Evolutionary conservation across 2,113 vertebrate genomes (phyloP).

Genomic region (Calypte anna): DNA sequence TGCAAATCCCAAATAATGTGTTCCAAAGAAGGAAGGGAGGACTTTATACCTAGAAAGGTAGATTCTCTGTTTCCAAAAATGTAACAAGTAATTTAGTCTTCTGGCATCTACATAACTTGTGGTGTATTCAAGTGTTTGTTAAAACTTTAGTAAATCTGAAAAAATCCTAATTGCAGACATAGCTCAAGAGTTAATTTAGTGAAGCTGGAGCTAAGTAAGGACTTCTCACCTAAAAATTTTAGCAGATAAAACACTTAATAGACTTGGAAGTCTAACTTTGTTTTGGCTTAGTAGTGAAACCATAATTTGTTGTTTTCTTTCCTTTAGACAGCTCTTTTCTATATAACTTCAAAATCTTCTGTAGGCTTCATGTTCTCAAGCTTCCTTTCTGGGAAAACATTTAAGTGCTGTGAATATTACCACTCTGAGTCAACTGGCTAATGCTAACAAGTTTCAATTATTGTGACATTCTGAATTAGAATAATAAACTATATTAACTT

Average conservation of each 20-base stretch:
- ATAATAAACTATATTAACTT: not conserved
- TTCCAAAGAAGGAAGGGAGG: not conserved
- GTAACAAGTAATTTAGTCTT: not conserved
- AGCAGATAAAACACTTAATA: not conserved
- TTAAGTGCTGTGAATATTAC: not conserved
- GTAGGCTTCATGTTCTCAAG: not conserved
- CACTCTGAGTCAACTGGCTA: constrained; percentile 27
- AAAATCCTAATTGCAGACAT: not conserved
- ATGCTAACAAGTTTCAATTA: not conserved
- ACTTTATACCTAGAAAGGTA: not conserved
- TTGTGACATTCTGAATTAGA: not conserved
- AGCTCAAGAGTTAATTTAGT: not conserved
- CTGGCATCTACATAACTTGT: not conserved
- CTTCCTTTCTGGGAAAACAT: not conserved
- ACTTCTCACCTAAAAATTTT: not conserved
- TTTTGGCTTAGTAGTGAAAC: not conserved
- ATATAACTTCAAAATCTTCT: not conserved
- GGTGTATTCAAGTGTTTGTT: not conserved
- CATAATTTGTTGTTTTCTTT: not conserved
- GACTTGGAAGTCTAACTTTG: not conserved
- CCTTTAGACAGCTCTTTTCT: not conserved
- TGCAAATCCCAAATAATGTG: not conserved
- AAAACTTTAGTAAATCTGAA: not conserved
- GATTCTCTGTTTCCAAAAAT: not conserved
- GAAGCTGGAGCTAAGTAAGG: not conserved